Conservation (phyloP, 2,888 invertebrate species). For the Folsomia candida region DNA sequence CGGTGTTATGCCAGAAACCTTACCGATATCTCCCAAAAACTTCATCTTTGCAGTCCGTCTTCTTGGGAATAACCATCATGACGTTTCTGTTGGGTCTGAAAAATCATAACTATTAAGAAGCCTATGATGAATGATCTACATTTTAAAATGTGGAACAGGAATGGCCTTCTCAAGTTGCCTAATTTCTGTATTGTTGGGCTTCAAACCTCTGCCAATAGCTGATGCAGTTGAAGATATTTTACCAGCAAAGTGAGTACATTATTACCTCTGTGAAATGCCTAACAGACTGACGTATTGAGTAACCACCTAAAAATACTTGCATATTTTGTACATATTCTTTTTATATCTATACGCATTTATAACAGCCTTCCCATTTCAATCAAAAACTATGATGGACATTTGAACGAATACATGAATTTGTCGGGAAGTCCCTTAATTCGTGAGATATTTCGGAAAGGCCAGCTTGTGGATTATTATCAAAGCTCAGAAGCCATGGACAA, state of each 20-base stretch:
- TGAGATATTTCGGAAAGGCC: constrained; percentile 6
- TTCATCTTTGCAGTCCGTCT: constrained; percentile 21
- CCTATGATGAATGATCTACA: not conserved
- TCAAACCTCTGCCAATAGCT: constrained; percentile 21
- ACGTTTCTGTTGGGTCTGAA: constrained; percentile 23
- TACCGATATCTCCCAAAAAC: constrained; percentile 24
- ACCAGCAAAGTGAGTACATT: constrained; percentile 16
- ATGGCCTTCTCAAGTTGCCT: constrained; percentile 31
- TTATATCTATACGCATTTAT: not conserved
- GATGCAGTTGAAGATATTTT: constrained; percentile 25
- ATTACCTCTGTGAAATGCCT: not conserved
- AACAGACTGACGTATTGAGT: not conserved
- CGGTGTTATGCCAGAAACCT: constrained; percentile 31
- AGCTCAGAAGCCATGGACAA: constrained; percentile 16
- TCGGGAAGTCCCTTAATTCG: constrained; percentile 10
- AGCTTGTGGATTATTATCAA: constrained; percentile 11
- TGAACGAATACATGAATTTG: constrained; percentile 20
- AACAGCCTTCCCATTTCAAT: constrained; percentile 23
- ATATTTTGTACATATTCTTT: not conserved
- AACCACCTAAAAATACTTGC: no score
- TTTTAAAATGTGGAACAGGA: constrained; percentile 12
- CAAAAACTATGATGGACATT: constrained; percentile 29
- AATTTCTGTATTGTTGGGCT: constrained; percentile 23
- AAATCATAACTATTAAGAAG: constrained; percentile 1
- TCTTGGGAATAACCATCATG: constrained; percentile 15